Conservation (phyloP, 2,797 vertebrate genomes). For the Mormyrus hasselquistii region DNA sequence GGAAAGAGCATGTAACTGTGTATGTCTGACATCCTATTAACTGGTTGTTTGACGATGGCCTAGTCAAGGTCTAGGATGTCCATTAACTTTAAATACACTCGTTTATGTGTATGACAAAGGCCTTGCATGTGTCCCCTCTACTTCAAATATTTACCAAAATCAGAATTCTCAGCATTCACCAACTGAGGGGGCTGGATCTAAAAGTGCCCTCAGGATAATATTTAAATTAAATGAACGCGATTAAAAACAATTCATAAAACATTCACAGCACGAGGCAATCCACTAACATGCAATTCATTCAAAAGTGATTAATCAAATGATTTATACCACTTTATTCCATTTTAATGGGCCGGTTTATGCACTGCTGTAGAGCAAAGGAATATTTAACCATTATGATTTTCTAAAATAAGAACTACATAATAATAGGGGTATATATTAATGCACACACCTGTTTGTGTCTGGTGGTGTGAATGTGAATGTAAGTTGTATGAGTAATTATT, state of each 20-base stretch:
- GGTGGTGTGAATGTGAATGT: background rate
- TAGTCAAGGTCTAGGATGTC: background rate
- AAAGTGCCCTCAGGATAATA: background rate
- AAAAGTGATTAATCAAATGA: background rate
- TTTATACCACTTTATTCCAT: background rate
- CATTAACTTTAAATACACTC: background rate
- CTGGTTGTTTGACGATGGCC: background rate
- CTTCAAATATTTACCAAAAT: background rate
- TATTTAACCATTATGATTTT: background rate
- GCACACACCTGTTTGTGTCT: background rate
- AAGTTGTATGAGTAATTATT: background rate
- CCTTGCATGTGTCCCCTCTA: background rate
- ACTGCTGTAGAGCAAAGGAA: background rate
- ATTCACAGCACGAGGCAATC: background rate
- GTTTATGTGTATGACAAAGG: background rate
- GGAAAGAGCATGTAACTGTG: background rate
- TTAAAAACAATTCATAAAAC: background rate
- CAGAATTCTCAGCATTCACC: background rate
- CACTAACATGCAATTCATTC: background rate
- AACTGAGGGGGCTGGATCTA: background rate
- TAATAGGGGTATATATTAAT: background rate
- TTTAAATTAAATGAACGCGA: background rate
- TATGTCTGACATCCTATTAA: background rate
- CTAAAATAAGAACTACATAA: background rate
- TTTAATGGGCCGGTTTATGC: background rate